Evolutionary conservation across 2,113 vertebrate species (phyloP).

Genomic region (Scomber japonicus): DNA sequence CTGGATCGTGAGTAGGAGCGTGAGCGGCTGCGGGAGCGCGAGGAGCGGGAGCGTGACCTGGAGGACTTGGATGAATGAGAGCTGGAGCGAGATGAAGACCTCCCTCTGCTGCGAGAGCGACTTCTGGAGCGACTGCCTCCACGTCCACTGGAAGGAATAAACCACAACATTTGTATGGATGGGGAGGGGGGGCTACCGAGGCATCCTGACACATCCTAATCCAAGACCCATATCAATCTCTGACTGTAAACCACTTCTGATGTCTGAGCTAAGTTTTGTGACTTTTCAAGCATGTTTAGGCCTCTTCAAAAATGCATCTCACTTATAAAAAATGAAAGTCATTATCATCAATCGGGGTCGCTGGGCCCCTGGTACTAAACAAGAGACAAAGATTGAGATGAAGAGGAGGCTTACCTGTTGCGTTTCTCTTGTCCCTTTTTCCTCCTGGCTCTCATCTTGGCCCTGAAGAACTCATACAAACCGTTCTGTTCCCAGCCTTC

Average conservation of each 20-base stretch:
- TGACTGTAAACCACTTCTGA: no score
- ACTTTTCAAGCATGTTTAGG: no score
- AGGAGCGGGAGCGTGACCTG: conserved; percentile 89
- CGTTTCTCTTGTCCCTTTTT: conserved; percentile 96
- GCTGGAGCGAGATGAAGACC: conserved; percentile 94
- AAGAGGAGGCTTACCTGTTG: conserved; percentile 87
- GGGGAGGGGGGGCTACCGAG: background rate
- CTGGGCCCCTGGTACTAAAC: no score
- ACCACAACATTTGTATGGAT: background rate
- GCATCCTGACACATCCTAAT: no score
- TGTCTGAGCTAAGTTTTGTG: no score
- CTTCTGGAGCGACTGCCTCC: conserved; percentile 88
- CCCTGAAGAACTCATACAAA: conserved; percentile 97
- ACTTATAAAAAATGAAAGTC: no score
- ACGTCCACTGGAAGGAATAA: conserved; percentile 78
- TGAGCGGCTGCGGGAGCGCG: conserved; percentile 88
- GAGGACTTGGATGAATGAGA: conserved; percentile 96
- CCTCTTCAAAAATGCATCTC: no score
- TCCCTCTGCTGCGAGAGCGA: conserved; percentile 92
- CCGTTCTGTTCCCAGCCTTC: conserved; percentile 99
- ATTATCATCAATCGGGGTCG: no score
- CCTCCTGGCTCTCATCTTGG: conserved; percentile 96
- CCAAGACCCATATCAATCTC: no score
- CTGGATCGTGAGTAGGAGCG: conserved; percentile 94
- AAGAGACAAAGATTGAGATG: background rate